These are phyloP conservation scores for Holotrichia oblita DNA, from an alignment of 1,140 invertebrate species.

Conservation along the genomic window DNA sequence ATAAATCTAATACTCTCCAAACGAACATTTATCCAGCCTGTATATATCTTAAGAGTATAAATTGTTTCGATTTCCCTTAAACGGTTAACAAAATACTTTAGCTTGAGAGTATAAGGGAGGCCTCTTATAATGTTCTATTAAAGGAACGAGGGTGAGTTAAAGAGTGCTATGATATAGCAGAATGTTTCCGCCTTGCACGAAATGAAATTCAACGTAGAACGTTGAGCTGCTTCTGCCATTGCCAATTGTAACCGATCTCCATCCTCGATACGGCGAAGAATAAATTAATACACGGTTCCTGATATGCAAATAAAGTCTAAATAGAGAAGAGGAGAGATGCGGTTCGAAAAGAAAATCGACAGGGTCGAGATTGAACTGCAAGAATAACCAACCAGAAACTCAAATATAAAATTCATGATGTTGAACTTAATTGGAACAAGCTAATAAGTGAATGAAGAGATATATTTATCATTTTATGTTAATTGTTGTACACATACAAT, in stretches of 20 bases:
- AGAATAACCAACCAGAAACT: neutral
- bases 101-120: neutral
- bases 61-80: neutral
- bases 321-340: neutral
- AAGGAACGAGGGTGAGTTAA: neutral
- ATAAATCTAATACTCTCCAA: too few relatives aligned
- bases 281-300: slow-evolving; percentile 8
- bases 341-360: neutral
- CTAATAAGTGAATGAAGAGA: too few relatives aligned
- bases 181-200: neutral
- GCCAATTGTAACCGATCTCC: neutral
- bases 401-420: neutral
- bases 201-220: neutral
- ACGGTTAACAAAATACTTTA: neutral
- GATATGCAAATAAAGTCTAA: slow-evolving; percentile 4
- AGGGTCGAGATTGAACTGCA: neutral
- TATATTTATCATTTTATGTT: too few relatives aligned
- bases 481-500: too few relatives aligned
- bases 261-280: neutral
- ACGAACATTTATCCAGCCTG: too few relatives aligned
- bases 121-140: neutral
- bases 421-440: neutral
- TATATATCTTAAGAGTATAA: neutral
- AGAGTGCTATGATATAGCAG: neutral
- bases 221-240: neutral